Conservation (phyloP, 2,797 vertebrate genomes). For the Rhynchonycteris naso region DNA sequence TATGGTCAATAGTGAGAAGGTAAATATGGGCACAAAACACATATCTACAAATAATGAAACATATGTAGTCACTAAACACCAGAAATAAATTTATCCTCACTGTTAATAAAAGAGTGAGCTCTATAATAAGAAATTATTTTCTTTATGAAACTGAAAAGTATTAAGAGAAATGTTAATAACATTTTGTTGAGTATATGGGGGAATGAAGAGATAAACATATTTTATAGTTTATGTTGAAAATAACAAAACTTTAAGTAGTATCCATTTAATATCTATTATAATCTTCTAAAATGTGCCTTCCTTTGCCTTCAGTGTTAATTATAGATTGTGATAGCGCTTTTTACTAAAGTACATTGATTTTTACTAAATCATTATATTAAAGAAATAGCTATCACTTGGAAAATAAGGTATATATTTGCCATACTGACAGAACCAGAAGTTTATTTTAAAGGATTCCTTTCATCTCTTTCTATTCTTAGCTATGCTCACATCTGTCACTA, state of each 20-base stretch:
- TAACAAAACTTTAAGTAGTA: neutral
- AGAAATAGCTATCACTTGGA: neutral
- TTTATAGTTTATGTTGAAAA: neutral
- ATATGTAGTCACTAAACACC: neutral
- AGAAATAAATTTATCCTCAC: neutral
- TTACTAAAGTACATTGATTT: neutral
- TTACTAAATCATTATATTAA: neutral
- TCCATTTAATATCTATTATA: neutral
- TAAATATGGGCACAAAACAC: neutral
- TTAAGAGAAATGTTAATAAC: neutral
- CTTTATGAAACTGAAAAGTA: neutral
- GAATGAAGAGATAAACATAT: neutral
- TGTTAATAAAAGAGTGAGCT: neutral
- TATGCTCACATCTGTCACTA: neutral
- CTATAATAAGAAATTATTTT: neutral
- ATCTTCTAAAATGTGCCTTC: neutral
- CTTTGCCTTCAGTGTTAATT: neutral
- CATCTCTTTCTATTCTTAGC: neutral
- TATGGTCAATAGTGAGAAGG: neutral
- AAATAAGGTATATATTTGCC: neutral
- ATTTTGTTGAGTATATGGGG: neutral
- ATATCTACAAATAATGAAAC: neutral
- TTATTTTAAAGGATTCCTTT: neutral
- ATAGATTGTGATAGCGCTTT: neutral
- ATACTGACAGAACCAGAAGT: neutral